phyloP scores from a whole-genome alignment of 2,797 vertebrate species.

The Rhincodon typus region DNA sequence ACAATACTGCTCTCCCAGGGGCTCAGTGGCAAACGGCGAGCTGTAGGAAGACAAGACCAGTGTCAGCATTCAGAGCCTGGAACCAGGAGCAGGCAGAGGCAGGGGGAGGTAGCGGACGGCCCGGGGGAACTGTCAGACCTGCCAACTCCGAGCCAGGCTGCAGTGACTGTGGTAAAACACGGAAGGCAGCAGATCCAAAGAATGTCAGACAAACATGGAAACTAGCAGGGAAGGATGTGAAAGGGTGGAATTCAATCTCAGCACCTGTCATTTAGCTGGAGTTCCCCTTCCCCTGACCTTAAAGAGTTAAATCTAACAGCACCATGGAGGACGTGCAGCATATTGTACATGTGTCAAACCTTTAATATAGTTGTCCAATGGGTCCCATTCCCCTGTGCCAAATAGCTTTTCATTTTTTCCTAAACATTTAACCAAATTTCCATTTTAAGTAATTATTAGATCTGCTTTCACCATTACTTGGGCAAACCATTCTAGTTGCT shows the following conservation, averaged over 20 bases:
- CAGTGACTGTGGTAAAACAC: no score
- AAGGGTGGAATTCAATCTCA: neutral
- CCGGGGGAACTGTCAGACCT: neutral
- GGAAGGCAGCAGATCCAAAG: neutral
- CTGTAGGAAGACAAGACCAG: constrained; percentile 55
- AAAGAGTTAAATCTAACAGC: neutral
- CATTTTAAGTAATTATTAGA: neutral
- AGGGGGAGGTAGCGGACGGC: no score
- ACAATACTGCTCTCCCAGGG: constrained; percentile 97
- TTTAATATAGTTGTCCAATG: neutral
- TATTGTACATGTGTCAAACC: neutral
- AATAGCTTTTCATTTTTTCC: neutral
- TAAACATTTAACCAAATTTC: neutral
- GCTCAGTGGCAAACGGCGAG: constrained; percentile 77
- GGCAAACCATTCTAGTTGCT: neutral
- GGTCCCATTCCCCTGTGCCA: neutral
- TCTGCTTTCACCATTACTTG: neutral
- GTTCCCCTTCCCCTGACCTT: no score
- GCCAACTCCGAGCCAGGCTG: neutral
- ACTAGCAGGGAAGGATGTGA: neutral
- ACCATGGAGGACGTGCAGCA: no score
- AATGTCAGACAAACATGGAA: neutral
- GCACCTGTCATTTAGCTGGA: neutral
- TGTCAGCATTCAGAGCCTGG: neutral
- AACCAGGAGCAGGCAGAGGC: neutral